A percentile compares a stretch with the other conserved stretches of the same genome.
phyloP scores from a whole-genome alignment of 2,888 invertebrate species.

The Acronicta aceris region DNA sequence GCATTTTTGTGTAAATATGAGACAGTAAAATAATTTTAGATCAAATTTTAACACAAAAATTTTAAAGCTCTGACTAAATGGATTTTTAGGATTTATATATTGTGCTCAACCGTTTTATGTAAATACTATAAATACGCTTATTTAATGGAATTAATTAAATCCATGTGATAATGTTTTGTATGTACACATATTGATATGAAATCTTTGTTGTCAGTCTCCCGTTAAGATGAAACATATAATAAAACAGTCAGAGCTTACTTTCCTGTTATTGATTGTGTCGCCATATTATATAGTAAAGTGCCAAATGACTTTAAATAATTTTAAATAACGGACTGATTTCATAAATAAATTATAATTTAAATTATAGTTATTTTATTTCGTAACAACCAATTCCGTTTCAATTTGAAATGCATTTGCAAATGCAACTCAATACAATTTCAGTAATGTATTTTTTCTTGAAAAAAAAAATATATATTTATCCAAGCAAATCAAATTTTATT shows the following conservation, averaged over 20 bases:
- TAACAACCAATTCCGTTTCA: not conserved
- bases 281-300: slow-evolving; percentile 87
- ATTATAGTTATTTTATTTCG: slow-evolving; percentile 33
- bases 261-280: slow-evolving; percentile 64
- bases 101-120: slow-evolving; percentile 31
- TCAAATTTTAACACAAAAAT: slow-evolving; percentile 50
- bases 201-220: slow-evolving; percentile 36
- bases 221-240: slow-evolving; percentile 23
- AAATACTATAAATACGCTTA: slow-evolving; percentile 55
- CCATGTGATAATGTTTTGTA: slow-evolving; percentile 52
- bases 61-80: slow-evolving; percentile 51
- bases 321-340: slow-evolving; percentile 85
- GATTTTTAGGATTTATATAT: slow-evolving; percentile 11
- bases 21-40: slow-evolving; percentile 45
- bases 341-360: slow-evolving; percentile 71
- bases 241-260: slow-evolving; percentile 59
- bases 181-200: slow-evolving; percentile 33
- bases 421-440: no score
- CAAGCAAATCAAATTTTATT: no score
- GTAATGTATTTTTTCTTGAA: no score
- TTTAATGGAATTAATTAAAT: slow-evolving; percentile 43
- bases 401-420: no score
- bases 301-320: slow-evolving; percentile 85
- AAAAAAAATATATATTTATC: no score
- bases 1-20: slow-evolving; percentile 50